These are phyloP conservation scores for Buceros bicornis DNA, from an alignment of 2,797 vertebrate species.

Conservation along the genomic window DNA sequence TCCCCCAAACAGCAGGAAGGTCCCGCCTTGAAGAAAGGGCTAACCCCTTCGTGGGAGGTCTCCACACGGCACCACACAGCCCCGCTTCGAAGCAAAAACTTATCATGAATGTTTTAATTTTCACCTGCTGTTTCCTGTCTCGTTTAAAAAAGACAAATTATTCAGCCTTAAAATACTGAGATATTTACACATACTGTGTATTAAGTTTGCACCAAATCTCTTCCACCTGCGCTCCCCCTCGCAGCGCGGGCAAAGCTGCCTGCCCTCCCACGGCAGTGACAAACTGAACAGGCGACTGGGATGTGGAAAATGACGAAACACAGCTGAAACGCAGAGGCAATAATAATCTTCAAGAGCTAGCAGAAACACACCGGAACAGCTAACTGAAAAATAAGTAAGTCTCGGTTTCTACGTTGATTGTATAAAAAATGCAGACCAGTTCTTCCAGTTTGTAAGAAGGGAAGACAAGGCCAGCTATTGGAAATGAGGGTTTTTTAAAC, in stretches of 20 bases:
- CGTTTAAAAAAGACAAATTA: neutral
- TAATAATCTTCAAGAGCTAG: neutral
- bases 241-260: neutral
- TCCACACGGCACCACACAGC: neutral
- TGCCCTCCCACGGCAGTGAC: fast-evolving
- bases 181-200: neutral
- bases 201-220: neutral
- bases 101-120: neutral
- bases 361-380: neutral
- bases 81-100: neutral
- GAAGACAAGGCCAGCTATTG: fast-evolving
- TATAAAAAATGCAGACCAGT: too few relatives aligned
- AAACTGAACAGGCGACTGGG: neutral
- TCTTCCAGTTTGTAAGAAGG: neutral
- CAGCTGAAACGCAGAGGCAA: neutral
- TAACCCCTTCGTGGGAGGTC: neutral
- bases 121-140: neutral
- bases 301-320: fast-evolving
- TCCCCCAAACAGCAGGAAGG: neutral
- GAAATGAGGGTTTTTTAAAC: neutral
- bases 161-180: fast-evolving
- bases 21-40: neutral
- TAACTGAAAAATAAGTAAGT: neutral
- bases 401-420: too few relatives aligned
- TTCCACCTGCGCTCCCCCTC: too few relatives aligned